phyloP scores from a whole-genome alignment of 2,797 vertebrate species.

The Esox lucius region DNA sequence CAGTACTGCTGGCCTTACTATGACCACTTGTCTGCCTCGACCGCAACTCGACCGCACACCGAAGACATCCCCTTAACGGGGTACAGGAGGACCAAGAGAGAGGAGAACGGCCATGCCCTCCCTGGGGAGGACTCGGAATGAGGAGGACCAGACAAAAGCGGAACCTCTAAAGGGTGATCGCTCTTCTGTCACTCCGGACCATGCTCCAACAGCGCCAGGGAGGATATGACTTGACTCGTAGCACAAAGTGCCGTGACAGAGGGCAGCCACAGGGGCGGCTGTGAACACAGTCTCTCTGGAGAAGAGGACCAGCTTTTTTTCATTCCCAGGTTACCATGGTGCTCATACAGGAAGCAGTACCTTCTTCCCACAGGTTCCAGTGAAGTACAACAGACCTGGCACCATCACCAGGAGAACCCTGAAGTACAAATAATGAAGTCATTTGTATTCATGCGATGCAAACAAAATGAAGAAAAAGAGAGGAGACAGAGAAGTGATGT shows the following conservation, averaged over 20 bases:
- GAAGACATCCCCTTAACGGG: conserved; percentile 2
- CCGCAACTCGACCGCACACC: conserved; percentile 15
- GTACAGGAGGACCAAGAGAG: neutral
- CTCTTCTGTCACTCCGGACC: neutral
- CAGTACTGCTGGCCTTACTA: conserved; percentile 47
- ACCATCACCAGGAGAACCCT: neutral
- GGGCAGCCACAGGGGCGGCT: conserved; percentile 34
- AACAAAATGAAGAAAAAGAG: neutral
- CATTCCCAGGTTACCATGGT: conserved; percentile 37
- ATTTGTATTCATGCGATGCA: conserved; percentile 13
- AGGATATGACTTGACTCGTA: conserved; percentile 23
- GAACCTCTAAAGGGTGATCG: conserved; percentile 34
- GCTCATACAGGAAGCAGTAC: conserved; percentile 26
- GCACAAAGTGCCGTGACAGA: conserved; percentile 40
- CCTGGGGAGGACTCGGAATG: conserved; percentile 2
- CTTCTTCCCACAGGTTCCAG: conserved; percentile 5
- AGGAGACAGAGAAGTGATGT: conserved; percentile 21
- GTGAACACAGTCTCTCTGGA: conserved; percentile 35
- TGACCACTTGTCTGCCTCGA: conserved; percentile 20
- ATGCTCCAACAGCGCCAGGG: conserved; percentile 19
- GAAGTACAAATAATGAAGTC: conserved; percentile 34
- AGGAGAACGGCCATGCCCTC: neutral
- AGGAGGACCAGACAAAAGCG: neutral
- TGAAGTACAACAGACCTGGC: conserved; percentile 40
- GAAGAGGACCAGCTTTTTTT: neutral